phyloP scores from a whole-genome alignment of 2,113 vertebrate genomes.

The Indicator maculatus region DNA sequence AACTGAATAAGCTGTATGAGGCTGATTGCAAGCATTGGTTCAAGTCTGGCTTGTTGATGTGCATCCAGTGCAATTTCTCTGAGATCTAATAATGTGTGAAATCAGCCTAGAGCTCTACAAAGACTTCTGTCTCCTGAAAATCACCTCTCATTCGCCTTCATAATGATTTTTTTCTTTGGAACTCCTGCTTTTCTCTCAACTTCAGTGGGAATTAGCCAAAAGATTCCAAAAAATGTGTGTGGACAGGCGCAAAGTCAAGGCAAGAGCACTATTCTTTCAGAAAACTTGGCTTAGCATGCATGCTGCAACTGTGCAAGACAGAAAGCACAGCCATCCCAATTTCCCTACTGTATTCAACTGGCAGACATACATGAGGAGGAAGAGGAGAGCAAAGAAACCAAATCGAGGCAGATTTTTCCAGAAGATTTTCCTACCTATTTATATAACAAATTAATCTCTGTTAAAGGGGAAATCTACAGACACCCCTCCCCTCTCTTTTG shows the following conservation, averaged over 20 bases:
- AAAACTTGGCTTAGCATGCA: background rate
- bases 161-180: background rate
- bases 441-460: background rate
- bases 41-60: background rate
- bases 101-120: rapidly evolving
- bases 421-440: background rate
- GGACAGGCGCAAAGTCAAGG: background rate
- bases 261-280: background rate
- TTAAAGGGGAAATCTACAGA: background rate
- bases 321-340: background rate
- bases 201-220: background rate
- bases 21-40: background rate
- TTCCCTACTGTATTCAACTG: rapidly evolving
- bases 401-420: background rate
- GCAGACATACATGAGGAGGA: background rate
- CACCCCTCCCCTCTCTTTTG: background rate
- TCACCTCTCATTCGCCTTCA: background rate
- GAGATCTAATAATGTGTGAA: background rate
- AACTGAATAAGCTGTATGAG: background rate
- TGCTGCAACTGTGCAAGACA: background rate
- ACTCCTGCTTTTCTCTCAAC: background rate
- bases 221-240: background rate
- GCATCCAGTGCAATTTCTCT: background rate
- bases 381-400: background rate
- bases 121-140: background rate